Percentiles rank a stretch among this genome's conserved stretches.
Evolutionary conservation across 2,113 vertebrate genomes (phyloP).

Genomic region (Buteo buteo): DNA sequence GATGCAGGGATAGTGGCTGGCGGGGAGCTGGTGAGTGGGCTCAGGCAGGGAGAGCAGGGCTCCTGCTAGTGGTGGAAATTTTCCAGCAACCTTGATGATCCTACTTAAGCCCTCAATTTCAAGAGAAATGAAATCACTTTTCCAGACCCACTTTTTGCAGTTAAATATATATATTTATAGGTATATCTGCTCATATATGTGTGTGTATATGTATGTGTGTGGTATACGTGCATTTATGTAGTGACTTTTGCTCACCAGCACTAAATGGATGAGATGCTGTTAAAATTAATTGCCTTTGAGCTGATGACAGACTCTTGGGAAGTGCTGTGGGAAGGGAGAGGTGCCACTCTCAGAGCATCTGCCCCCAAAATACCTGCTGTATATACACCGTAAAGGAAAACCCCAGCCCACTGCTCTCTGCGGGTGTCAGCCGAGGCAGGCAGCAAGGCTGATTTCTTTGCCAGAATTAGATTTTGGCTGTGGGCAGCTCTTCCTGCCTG

Average conservation of each 20-base stretch:
- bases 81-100: neutral
- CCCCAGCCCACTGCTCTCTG: neutral
- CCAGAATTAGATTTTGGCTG: neutral
- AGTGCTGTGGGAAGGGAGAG: neutral
- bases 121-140: constrained; percentile 4
- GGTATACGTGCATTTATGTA: neutral
- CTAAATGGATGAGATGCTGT: neutral
- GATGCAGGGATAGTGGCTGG: neutral
- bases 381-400: neutral
- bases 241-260: neutral
- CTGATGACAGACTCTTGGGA: constrained; percentile 2
- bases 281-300: constrained; percentile 30
- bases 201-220: constrained; percentile 17
- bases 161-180: neutral
- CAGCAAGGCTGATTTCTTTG: neutral
- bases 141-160: neutral
- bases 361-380: neutral
- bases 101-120: constrained; percentile 52
- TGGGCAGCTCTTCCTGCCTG: neutral
- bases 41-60: neutral
- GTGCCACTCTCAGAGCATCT: neutral
- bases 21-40: neutral
- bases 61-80: constrained; percentile 39
- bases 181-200: neutral
- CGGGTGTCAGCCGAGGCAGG: neutral